Base-by-base conservation (phyloP, 2,113 vertebrate species). In the Myodes glareolus region DNA sequence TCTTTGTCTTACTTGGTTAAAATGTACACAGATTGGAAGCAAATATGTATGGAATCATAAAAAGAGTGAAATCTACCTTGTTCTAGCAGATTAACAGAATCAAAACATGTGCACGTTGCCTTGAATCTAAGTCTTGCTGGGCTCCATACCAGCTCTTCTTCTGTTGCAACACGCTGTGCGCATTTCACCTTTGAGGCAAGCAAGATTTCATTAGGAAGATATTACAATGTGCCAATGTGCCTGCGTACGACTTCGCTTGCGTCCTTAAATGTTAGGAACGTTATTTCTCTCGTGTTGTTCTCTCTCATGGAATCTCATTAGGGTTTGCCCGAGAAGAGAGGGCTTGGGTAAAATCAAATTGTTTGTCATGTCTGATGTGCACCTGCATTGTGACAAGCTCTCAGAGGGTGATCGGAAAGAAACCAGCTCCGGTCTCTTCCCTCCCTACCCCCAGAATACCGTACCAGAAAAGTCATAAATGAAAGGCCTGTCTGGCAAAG, bases 151-250 rank as follows among this genome's bases (percentile, higher is more conserved):
- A 93, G 42, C 42, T 94, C 73, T 58, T 90, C 33, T 90, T 96
- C 55, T 87, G 10, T 47, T 91, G 85, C 55, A 82, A 45, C 5
- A 31, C 36, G 68, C 29, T 58, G 80, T 36, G 2, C 77, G 39
- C 90, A 95, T 90, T 92, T 95, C 70, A n/a, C 88, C 78, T 89
- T 94, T 88, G 72, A 96, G 61, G 94, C 36, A 88, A 92, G 47
- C 17, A 42, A 81, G 50, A 90, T 90, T 96, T 87, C 78, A 82
- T 96, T 91, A 29, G 27, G 31, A 88, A 21, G 63, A 36, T 68
- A 88, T 77, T 68, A 91, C 6, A 68, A 1, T 68, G 42, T 93
- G 91, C 89, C 21, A 63, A 0, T 75, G 42, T 86, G 91, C 87
- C 7, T 95, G 3, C 25, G 0, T 45, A 39, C 86, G 4, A 29